A percentile compares a stretch with the other conserved stretches of the same genome.
phyloP scores from a whole-genome alignment of 1,140 invertebrate species.

The Heterodera schachtii region DNA sequence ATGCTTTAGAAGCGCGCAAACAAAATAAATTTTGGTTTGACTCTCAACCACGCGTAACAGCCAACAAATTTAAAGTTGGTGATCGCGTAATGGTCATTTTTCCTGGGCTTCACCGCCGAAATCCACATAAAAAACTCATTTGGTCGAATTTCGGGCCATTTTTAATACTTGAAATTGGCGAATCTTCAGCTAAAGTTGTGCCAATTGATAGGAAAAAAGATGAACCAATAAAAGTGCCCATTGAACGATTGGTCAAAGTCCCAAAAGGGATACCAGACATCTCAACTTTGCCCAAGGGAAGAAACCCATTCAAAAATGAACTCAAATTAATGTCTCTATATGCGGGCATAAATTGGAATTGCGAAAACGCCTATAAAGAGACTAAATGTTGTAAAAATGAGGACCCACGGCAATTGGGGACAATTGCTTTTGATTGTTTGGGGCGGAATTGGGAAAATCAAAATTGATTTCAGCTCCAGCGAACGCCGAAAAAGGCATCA shows the following conservation, averaged over 20 bases:
- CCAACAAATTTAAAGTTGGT: neutral
- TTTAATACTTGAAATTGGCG: neutral
- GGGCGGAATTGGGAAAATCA: neutral
- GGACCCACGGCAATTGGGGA: neutral
- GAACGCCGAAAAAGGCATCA: neutral
- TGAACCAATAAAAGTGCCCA: slow-evolving; percentile 7
- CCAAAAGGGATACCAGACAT: slow-evolving; percentile 19
- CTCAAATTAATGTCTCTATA: neutral
- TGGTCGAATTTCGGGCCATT: slow-evolving; percentile 21
- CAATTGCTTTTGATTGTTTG: slow-evolving; percentile 3
- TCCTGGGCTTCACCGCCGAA: neutral
- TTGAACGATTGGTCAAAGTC: slow-evolving; percentile 13
- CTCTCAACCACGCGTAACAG: neutral
- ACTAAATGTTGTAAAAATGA: neutral
- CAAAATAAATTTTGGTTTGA: neutral
- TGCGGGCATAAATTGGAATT: neutral
- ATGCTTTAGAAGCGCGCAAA: slow-evolving; percentile 6
- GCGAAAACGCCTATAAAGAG: neutral
- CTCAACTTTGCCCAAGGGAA: neutral
- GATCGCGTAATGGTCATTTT: slow-evolving; percentile 17
- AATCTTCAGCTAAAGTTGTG: neutral
- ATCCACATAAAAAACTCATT: slow-evolving; percentile 14
- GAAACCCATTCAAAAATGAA: slow-evolving; percentile 10
- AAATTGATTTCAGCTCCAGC: neutral
- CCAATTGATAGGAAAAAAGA: neutral